Percentiles rank a stretch among this genome's conserved stretches.
Conservation (phyloP, 2,113 vertebrate genomes). For the Lamprotornis superbus region DNA sequence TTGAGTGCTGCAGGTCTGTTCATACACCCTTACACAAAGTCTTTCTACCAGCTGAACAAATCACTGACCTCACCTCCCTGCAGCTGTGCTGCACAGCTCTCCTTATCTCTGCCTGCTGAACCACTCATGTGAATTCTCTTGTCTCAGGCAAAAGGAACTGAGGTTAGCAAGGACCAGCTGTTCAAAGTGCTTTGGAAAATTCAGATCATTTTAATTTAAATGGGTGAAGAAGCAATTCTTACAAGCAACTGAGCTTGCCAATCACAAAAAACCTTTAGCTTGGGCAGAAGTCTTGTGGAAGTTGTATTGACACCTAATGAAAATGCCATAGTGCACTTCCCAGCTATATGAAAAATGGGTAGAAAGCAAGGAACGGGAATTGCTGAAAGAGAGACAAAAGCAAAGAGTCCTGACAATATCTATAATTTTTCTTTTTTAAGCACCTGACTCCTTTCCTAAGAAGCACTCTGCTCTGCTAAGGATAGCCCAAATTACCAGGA, state of each 20-base stretch:
- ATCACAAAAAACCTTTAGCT: background rate
- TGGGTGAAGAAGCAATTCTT: conserved; percentile 23
- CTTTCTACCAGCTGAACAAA: background rate
- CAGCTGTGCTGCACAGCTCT: background rate
- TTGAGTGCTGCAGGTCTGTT: background rate
- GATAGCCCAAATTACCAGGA: background rate
- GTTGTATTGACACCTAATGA: background rate
- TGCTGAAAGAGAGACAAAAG: background rate
- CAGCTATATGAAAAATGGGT: background rate
- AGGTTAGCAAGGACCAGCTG: background rate
- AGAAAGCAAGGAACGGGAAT: background rate
- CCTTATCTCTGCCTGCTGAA: background rate
- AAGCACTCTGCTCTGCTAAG: background rate
- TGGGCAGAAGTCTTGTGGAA: background rate
- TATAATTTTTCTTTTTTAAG: background rate
- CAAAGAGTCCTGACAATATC: background rate
- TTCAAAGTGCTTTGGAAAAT: background rate
- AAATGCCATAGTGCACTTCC: background rate
- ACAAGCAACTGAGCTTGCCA: background rate
- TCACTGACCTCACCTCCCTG: background rate
- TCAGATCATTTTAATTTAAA: background rate
- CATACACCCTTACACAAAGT: background rate
- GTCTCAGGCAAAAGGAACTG: background rate
- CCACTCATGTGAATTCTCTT: background rate
- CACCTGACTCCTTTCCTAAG: background rate